Base-by-base conservation (phyloP, 2,113 vertebrate genomes). In the Perccottus glenii region DNA sequence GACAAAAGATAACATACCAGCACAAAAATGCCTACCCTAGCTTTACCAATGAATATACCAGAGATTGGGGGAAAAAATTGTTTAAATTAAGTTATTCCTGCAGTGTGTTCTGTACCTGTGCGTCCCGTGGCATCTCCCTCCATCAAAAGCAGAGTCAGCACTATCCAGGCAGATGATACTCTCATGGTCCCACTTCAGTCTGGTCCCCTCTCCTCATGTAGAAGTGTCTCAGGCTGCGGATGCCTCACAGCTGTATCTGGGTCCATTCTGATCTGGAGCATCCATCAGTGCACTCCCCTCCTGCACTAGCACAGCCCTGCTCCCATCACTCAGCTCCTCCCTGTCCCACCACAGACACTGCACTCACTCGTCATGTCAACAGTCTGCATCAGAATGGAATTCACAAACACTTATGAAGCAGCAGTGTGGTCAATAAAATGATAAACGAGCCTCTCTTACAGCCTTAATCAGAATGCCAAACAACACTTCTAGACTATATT, bases 91-190 rank as follows among this genome's bases (percentile, higher is more conserved):
- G 38, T 40, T 2, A 40, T 40, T 40, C 38, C 8, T 40, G 5
- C 4, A 64, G 12, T 60, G 45, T 35, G 9, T 6, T 32, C 3
- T 6, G 11, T 91, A 91, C 92, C 91, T 87, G 88, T 75, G 55
- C 87, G 85, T 11, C 70, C 74, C 43, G 15, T 52, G 0, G 67
- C 35, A 11, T 78, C 64, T 56, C 62, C 69, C 14, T 78, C 77
- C 64, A 86, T 43, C 46, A 88, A 55, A 0, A 92, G 61, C 36
- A 80, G 6, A 8, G 69, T 2, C 3, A 91, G 57, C 0, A 69
- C 35, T 1, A 76, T 83, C 85, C 90, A 85, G 7, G 73, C 74
- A 38, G 73, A 38, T 19, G 85, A 80, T 46, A 60, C 9, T 40
- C 82, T 91, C 91, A 93, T 93, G 53, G 42, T 80, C 70, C 19